Conservation (phyloP, 2,797 vertebrate genomes). For the Helicolenus hilgendorfi region DNA sequence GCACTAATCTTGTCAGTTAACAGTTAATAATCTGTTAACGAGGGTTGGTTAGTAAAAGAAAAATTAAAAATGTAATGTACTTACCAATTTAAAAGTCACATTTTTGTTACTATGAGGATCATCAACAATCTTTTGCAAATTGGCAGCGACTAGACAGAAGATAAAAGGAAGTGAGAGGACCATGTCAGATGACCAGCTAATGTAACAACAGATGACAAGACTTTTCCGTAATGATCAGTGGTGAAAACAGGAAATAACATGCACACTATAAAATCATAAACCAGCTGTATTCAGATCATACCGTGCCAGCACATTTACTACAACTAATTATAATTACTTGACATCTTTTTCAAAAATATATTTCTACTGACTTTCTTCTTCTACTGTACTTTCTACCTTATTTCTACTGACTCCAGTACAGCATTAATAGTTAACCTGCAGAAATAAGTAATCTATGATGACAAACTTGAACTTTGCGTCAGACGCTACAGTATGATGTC, state of each 20-base stretch:
- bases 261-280: neutral
- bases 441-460: neutral
- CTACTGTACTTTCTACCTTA: no score
- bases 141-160: conserved; percentile 94
- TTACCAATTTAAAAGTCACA: conserved; percentile 98
- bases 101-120: conserved; percentile 96
- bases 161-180: conserved; percentile 15
- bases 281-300: neutral
- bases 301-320: neutral
- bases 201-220: neutral
- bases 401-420: neutral
- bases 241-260: neutral
- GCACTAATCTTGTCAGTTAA: no score
- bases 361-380: neutral
- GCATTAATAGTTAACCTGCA: neutral
- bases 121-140: conserved; percentile 98
- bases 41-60: no score
- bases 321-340: neutral
- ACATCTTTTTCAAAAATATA: neutral
- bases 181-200: neutral
- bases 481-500: neutral
- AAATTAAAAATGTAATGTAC: conserved; percentile 38
- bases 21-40: no score
- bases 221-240: neutral
- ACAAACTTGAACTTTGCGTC: neutral